Evolutionary conservation across 1,140 invertebrate species (phyloP), one percentile per base, ranked within the genome.

Genomic region (Drosophila virilis): DNA sequence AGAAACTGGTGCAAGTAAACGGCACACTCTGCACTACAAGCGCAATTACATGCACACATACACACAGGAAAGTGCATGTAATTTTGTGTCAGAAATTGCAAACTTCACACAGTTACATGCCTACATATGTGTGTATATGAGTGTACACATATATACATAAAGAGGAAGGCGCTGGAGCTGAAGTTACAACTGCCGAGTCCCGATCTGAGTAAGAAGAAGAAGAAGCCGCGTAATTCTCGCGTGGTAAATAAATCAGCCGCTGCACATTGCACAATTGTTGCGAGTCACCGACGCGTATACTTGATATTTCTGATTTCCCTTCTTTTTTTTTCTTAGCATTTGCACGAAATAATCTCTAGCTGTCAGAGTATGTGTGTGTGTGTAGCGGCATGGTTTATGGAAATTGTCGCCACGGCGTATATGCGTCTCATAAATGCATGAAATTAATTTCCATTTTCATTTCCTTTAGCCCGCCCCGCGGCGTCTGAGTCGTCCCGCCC

Each of bases 61-160:
- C 33, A 57, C 59, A 51, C 9, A 33, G 50, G 66, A 61, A 77
- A 73, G 71, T 89, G 80, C 84, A 84, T 89, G 74, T 78, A 83
- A 84, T 88, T 88, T 74, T 80, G 77, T 79, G 76, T 76, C 82
- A 76, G 82, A 80, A 86, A 86, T 86, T 80, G 80, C 77, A 76
- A 86, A 86, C 75, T 75, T 73, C 50, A 46, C 65, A 59, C 68
- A 52, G 6, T 42, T 33, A 59, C 22, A 58, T 32, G n/a, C 50
- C 17, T 13, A 55, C 32, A 28, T 15, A 33, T 48, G 9, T 57
- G 37, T 43, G 12, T 17, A 6, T 28, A 2, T 42, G 13, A 6
- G 32, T 37, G 33, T 33, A 28, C 4, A 28, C 4, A 28, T 28
- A 28, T 4, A 28, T 28, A 5, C 22, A 28, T 28, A 28, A 28